A percentile compares a stretch with the other conserved stretches of the same genome.
Evolutionary conservation across 2,797 vertebrate genomes (phyloP).

Genomic region (Cottoperca gobio): DNA sequence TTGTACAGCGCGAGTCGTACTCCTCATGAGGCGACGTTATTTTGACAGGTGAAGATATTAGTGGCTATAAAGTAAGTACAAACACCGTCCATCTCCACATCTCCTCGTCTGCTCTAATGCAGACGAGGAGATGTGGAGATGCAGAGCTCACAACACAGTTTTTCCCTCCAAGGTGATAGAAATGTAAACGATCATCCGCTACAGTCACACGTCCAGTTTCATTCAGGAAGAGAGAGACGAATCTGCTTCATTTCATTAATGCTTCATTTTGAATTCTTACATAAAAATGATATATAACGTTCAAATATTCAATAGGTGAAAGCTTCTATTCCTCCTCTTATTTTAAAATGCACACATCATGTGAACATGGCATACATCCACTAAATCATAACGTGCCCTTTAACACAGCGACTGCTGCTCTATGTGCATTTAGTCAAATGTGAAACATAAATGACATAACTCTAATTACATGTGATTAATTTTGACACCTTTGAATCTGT

Average conservation of each 20-base stretch:
- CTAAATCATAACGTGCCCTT: background rate
- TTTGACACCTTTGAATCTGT: background rate
- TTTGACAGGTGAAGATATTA: too few relatives aligned
- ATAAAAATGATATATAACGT: conserved; percentile 11
- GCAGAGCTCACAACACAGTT: too few relatives aligned
- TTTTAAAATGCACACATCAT: conserved; percentile 22
- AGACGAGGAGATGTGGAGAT: too few relatives aligned
- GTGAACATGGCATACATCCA: conserved; percentile 14
- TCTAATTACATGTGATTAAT: background rate
- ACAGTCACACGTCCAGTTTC: conserved; percentile 27
- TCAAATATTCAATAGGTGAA: background rate
- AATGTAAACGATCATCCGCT: conserved; percentile 39
- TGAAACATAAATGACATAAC: background rate
- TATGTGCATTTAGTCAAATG: background rate
- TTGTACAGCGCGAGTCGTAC: too few relatives aligned
- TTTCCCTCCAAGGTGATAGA: conserved; percentile 30
- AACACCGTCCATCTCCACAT: too few relatives aligned
- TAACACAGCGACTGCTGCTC: background rate
- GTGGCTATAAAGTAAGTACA: too few relatives aligned
- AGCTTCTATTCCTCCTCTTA: background rate
- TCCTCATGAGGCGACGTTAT: too few relatives aligned
- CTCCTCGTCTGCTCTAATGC: too few relatives aligned
- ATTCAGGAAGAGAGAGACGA: conserved; percentile 1
- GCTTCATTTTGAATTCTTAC: conserved; percentile 11
- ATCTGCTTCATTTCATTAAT: conserved; percentile 18